Evolutionary conservation across 2,888 invertebrate species (phyloP).

Genomic region (Drosophila bunnanda): DNA sequence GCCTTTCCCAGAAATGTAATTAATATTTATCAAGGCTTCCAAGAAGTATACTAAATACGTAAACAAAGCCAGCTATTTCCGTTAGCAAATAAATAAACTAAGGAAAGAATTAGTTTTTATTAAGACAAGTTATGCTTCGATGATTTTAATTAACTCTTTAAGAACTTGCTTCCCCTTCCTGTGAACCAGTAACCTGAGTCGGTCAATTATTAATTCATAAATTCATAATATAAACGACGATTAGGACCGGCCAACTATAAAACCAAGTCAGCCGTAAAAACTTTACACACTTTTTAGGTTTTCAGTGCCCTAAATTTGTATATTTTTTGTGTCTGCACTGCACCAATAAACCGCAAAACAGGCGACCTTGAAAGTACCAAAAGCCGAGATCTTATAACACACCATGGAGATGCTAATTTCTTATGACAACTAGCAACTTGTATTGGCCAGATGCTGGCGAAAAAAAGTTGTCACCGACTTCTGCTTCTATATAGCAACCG

Average conservation of each 20-base stretch:
- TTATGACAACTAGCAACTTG: constrained; percentile 59
- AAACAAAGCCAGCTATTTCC: constrained; percentile 5
- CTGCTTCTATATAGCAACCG: constrained; percentile 62
- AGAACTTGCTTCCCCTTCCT: constrained; percentile 40
- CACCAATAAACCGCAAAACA: constrained; percentile 41
- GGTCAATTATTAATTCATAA: constrained; percentile 27
- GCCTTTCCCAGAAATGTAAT: constrained; percentile 10
- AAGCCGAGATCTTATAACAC: constrained; percentile 49
- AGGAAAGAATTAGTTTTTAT: neutral
- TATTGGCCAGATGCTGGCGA: constrained; percentile 40
- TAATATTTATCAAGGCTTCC: constrained; percentile 22
- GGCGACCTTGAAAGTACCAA: constrained; percentile 68
- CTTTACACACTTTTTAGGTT: neutral
- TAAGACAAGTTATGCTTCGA: constrained; percentile 18
- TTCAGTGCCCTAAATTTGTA: constrained; percentile 9
- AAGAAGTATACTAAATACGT: neutral
- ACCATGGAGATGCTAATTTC: constrained; percentile 78
- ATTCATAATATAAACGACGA: constrained; percentile 14
- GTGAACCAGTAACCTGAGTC: constrained; percentile 25
- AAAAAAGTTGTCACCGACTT: constrained; percentile 42
- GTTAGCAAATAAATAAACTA: constrained; percentile 13
- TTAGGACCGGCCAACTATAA: constrained; percentile 13
- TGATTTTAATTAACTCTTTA: constrained; percentile 24
- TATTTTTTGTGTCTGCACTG: constrained; percentile 1
- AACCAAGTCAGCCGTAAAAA: constrained; percentile 24